These are phyloP conservation scores for Oreonectes daqikongensis DNA, from an alignment of 2,797 vertebrate species.

Conservation along the genomic window DNA sequence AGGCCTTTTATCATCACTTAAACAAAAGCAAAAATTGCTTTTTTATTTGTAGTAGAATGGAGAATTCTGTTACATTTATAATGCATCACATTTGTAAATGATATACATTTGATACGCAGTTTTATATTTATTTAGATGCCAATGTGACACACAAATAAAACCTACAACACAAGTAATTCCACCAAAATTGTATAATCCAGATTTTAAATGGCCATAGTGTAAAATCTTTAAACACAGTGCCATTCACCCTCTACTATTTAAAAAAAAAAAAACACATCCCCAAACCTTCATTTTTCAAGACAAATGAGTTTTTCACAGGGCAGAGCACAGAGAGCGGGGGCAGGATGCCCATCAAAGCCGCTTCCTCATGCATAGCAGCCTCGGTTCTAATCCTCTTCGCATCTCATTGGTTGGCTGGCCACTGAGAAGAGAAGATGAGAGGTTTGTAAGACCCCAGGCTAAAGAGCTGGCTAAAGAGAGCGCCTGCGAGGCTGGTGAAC, in stretches of 20 bases:
- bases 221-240: neutral
- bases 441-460: slow-evolving; percentile 37
- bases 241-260: slow-evolving; percentile 15
- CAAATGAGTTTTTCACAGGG: slow-evolving; percentile 43
- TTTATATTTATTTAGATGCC: too few species aligned
- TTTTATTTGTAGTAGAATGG: too few species aligned
- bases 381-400: slow-evolving; percentile 51
- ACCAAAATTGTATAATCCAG: too few species aligned
- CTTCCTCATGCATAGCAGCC: slow-evolving; percentile 49
- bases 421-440: slow-evolving; percentile 46
- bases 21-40: neutral
- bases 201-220: slow-evolving; percentile 2
- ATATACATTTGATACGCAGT: too few species aligned
- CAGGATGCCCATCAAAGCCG: slow-evolving; percentile 51
- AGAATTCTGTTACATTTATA: too few species aligned
- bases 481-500: slow-evolving; percentile 33
- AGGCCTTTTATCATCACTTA: neutral
- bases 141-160: too few species aligned
- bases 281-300: slow-evolving; percentile 33
- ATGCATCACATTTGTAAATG: neutral
- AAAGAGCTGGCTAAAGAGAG: slow-evolving; percentile 34
- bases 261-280: slow-evolving; percentile 4
- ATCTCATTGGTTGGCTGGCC: slow-evolving; percentile 41
- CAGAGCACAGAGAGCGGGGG: slow-evolving; percentile 12
- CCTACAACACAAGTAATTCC: too few species aligned